Evolutionary conservation across 2,888 invertebrate species (phyloP).

Genomic region (Pseudeuparius sepicola): DNA sequence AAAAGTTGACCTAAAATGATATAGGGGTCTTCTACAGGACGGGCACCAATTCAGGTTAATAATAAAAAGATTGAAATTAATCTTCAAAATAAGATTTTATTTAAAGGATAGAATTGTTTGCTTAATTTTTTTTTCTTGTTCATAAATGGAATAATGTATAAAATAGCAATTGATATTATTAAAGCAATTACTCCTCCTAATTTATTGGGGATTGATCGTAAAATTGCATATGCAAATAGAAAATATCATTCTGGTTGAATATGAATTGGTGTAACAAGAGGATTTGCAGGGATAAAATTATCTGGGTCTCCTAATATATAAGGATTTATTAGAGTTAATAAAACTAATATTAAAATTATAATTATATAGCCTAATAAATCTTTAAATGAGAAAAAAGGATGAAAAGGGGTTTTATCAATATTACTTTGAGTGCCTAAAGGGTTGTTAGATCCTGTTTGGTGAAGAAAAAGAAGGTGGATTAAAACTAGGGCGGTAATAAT

Average conservation of each 20-base stretch:
- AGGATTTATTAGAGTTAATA: conserved; percentile 46
- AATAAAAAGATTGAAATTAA: conserved; percentile 47
- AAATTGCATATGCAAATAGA: conserved; percentile 70
- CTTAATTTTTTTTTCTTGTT: conserved; percentile 46
- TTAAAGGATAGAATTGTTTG: conserved; percentile 50
- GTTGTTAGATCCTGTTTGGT: conserved; percentile 59
- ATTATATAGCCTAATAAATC: conserved; percentile 53
- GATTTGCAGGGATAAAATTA: conserved; percentile 63
- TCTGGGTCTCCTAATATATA: conserved; percentile 58
- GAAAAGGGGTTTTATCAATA: conserved; percentile 58
- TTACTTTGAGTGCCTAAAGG: conserved; percentile 56
- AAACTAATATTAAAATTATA: conserved; percentile 43
- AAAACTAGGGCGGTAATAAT: conserved; percentile 50
- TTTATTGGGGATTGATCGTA: conserved; percentile 73
- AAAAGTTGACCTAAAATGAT: conserved; percentile 50
- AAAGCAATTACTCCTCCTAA: conserved; percentile 63
- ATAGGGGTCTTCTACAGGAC: conserved; percentile 58
- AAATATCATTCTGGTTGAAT: conserved; percentile 83
- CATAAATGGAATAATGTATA: conserved; percentile 50
- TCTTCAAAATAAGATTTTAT: conserved; percentile 51
- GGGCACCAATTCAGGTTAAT: conserved; percentile 63
- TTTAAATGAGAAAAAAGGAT: conserved; percentile 55
- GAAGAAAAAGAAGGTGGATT: conserved; percentile 55
- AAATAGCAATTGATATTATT: conserved; percentile 55
- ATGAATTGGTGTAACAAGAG: conserved; percentile 58